A percentile compares a stretch with the other conserved stretches of the same genome.
Evolutionary conservation across 2,888 invertebrate species (phyloP).

Genomic region (Augochlorella aurata): DNA sequence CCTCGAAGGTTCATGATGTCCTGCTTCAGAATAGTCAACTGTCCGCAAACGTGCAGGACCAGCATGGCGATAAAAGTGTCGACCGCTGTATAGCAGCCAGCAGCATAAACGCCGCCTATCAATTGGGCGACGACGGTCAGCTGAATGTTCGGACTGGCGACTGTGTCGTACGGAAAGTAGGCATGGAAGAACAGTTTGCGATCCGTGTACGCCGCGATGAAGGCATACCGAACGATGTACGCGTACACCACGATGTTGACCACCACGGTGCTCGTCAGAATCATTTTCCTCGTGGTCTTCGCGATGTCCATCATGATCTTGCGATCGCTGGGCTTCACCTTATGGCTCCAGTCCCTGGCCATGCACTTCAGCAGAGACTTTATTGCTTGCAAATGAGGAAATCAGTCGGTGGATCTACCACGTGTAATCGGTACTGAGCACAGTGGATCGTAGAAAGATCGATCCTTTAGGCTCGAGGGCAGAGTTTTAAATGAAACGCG

Average conservation of each 20-base stretch:
- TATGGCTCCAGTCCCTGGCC: slow-evolving; percentile 44
- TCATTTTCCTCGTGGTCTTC: slow-evolving; percentile 1
- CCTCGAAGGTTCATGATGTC: slow-evolving; percentile 15
- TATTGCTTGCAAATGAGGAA: slow-evolving; percentile 33
- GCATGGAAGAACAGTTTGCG: slow-evolving; percentile 32
- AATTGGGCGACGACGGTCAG: slow-evolving; percentile 40
- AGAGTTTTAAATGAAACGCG: too few species aligned
- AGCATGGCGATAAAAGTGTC: slow-evolving; percentile 60
- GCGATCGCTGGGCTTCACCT: not conserved
- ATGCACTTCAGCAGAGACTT: slow-evolving; percentile 42
- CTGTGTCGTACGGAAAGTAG: slow-evolving; percentile 49
- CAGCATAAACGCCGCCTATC: not conserved
- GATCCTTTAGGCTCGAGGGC: too few species aligned
- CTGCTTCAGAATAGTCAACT: slow-evolving; percentile 39
- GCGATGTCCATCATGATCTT: slow-evolving; percentile 34
- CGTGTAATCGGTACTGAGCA: not conserved
- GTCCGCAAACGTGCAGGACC: slow-evolving; percentile 58
- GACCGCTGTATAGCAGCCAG: slow-evolving; percentile 40
- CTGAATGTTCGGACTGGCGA: slow-evolving; percentile 39
- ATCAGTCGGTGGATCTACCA: not conserved
- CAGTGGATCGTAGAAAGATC: too few species aligned
- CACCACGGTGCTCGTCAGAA: slow-evolving; percentile 35
- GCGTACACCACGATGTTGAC: not conserved
- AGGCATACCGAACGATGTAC: slow-evolving; percentile 15
- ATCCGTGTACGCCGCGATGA: not conserved